Percentiles rank a stretch among this genome's conserved stretches.
These are phyloP conservation scores for Cantharis nigra DNA, from an alignment of 2,888 invertebrate genomes.

Conservation along the genomic window DNA sequence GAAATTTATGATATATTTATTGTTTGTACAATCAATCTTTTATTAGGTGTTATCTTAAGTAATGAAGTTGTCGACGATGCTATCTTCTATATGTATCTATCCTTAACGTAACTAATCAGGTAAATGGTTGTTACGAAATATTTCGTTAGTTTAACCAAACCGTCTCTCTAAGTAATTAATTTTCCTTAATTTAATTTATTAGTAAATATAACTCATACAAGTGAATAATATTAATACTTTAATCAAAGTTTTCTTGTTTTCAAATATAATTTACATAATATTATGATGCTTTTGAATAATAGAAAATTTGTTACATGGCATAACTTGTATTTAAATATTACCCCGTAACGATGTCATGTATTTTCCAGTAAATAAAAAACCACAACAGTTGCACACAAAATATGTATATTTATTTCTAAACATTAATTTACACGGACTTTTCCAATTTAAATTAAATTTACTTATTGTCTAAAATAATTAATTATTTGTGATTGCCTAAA, in stretches of 20 bases:
- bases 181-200: background rate
- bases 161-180: background rate
- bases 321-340: too few species aligned
- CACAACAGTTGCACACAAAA: too few species aligned
- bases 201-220: background rate
- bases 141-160: slow-evolving; percentile 4
- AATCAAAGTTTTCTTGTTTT: background rate
- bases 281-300: too few species aligned
- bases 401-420: too few species aligned
- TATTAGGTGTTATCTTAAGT: slow-evolving; percentile 9
- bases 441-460: too few species aligned
- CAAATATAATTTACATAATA: background rate
- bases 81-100: background rate
- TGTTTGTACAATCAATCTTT: background rate
- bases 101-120: background rate
- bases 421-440: too few species aligned
- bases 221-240: background rate
- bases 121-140: background rate
- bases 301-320: too few species aligned
- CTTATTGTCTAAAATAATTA: too few species aligned
- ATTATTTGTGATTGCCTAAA: too few species aligned
- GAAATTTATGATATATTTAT: background rate
- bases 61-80: slow-evolving; percentile 11
- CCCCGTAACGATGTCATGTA: too few species aligned
- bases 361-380: too few species aligned